Evolutionary conservation across 2,888 invertebrate species (phyloP), one percentile per base, ranked within the genome.

Genomic region (Eustalomyia histrio): DNA sequence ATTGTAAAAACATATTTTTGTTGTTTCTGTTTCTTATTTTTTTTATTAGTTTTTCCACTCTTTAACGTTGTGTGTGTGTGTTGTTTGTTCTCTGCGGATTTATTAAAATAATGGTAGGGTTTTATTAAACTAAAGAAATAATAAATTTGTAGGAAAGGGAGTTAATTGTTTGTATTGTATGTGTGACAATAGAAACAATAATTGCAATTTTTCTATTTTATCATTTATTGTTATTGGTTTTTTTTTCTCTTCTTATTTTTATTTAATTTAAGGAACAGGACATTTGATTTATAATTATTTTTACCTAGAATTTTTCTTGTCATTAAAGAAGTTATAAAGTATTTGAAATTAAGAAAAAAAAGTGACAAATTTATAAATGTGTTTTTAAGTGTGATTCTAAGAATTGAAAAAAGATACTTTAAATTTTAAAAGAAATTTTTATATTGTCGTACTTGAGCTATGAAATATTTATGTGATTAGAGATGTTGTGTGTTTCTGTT

Each of bases 201-300:
- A 81, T 81, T 81, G 78, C 81, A 81, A 78, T 78, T 78, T 76
- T 78, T 71, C 74, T 74, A n/a, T n/a, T n/a, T 69, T 33, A 67
- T 60, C 65, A 64, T 47, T 55, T 60, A 53, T 58, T 71, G 33
- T 78, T n/a, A n/a, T 43, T 50, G 50, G 2, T 47, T 68, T 74
- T 53, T 57, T 24, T 47, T 50, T 24, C 57, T 17, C 16, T 21
- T 52, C 14, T 75, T 71, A 50, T 69, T 71, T 78, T 39, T 50
- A 68, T 79, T 74, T 69, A 50, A 76, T 68, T 58, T 55, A 69
- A 69, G 17, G n/a, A 73, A 74, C 35, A 74, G 5, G 74, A 71
- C 76, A 72, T 81, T 78, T 81, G 81, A 81, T 81, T 81, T 78
- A 78, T 78, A 81, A 81, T 74, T 78, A 71, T 67, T 78, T 74